phyloP scores from a whole-genome alignment of 2,113 vertebrate species.

The Rhadina sibilatrix region DNA sequence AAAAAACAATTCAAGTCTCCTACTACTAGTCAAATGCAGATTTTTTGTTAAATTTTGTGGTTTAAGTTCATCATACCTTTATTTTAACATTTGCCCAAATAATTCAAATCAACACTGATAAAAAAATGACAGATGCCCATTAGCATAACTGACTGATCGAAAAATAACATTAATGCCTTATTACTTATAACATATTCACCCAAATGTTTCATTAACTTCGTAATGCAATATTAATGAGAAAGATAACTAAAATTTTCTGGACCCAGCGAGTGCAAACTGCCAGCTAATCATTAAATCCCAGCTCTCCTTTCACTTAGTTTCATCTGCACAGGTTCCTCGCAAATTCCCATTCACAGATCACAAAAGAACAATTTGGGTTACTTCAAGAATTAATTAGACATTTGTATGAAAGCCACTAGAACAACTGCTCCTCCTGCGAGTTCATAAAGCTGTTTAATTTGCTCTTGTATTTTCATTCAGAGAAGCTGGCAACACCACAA shows the following conservation, averaged over 20 bases:
- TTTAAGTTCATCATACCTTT: not conserved
- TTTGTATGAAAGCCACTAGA: constrained; percentile 75
- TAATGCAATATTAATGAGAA: constrained; percentile 81
- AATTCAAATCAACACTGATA: not conserved
- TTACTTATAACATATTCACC: constrained; percentile 81
- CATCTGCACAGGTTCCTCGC: constrained; percentile 65
- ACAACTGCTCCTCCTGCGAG: constrained; percentile 76
- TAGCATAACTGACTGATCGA: constrained; percentile 74
- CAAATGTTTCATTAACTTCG: constrained; percentile 80
- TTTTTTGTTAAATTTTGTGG: fast-evolving
- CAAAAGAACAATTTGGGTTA: constrained; percentile 78
- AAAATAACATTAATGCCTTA: constrained; percentile 80
- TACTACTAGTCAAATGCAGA: not conserved
- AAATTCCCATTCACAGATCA: constrained; percentile 72
- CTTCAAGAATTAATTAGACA: constrained; percentile 77
- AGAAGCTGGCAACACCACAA: constrained; percentile 71
- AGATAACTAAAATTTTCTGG: constrained; percentile 68
- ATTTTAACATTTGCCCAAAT: constrained; percentile 21
- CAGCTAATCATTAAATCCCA: constrained; percentile 68
- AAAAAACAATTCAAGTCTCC: not conserved
- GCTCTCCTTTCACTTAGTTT: constrained; percentile 56
- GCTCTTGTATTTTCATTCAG: constrained; percentile 73
- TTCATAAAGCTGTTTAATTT: constrained; percentile 78
- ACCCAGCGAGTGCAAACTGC: constrained; percentile 56
- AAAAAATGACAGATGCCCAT: constrained; percentile 76